These are phyloP conservation scores for Nephrocerus scutellatus DNA, from an alignment of 2,888 invertebrate species.

Conservation along the genomic window DNA sequence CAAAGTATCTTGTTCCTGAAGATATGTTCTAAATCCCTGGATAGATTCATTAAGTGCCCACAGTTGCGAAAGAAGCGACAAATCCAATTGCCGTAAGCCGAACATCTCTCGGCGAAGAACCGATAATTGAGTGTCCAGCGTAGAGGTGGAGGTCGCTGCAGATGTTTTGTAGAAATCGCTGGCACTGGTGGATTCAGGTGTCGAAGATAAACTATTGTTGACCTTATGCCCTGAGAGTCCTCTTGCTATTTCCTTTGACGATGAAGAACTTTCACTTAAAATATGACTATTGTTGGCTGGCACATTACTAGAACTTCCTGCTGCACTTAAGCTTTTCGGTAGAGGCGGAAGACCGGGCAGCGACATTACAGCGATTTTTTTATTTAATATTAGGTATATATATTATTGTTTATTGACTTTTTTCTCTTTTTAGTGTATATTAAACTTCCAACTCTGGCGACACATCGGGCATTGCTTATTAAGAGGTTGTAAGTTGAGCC, in stretches of 20 bases:
- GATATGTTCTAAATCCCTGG: slow-evolving; percentile 73
- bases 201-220: slow-evolving; percentile 43
- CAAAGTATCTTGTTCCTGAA: slow-evolving; percentile 47
- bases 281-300: too few species aligned
- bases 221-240: slow-evolving; percentile 31
- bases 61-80: slow-evolving; percentile 80
- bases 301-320: too few species aligned
- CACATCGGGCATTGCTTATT: slow-evolving; percentile 94
- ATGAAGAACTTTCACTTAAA: slow-evolving; percentile 17
- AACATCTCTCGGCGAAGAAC: slow-evolving; percentile 81
- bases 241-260: slow-evolving; percentile 15
- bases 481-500: slow-evolving; percentile 88
- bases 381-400: slow-evolving; percentile 6
- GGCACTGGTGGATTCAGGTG: slow-evolving; percentile 43
- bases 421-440: slow-evolving; percentile 56
- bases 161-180: slow-evolving; percentile 37
- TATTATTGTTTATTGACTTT: slow-evolving; percentile 8
- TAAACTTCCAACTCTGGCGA: slow-evolving; percentile 98
- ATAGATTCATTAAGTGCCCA: slow-evolving; percentile 91
- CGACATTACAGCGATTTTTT: slow-evolving; percentile 14
- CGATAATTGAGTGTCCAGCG: slow-evolving; percentile 75
- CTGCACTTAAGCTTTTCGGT: slow-evolving; percentile 80
- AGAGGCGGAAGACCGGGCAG: slow-evolving; percentile 68
- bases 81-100: slow-evolving; percentile 78
- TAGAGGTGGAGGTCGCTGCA: slow-evolving; percentile 51